These are phyloP conservation scores for Ellobium chinense DNA, from an alignment of 2,888 invertebrate species.

Conservation along the genomic window DNA sequence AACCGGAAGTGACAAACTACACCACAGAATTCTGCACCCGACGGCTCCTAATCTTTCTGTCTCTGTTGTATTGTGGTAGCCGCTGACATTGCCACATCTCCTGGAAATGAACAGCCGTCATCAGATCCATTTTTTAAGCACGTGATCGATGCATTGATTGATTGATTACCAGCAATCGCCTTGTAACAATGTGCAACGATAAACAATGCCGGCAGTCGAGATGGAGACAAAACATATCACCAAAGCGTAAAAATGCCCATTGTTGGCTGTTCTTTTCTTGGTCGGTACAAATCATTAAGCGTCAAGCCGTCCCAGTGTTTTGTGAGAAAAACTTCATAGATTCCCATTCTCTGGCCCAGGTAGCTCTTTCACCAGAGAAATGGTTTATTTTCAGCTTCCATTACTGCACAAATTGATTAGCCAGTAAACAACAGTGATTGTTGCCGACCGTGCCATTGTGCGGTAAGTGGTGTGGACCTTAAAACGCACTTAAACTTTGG, in stretches of 20 bases:
- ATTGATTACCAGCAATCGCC: not conserved
- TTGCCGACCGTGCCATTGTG: not conserved
- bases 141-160: not conserved
- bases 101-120: too few species aligned
- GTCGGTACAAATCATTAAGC: not conserved
- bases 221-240: not conserved
- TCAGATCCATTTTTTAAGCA: too few species aligned
- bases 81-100: too few species aligned
- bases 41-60: too few species aligned
- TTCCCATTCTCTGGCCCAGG: not conserved
- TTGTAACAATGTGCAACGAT: not conserved
- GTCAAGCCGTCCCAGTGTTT: not conserved
- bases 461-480: not conserved
- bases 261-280: not conserved
- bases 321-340: not conserved
- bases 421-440: not conserved
- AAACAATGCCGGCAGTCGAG: not conserved
- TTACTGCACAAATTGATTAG: constrained; percentile 3
- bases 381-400: not conserved
- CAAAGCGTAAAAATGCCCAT: not conserved
- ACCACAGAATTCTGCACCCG: too few species aligned
- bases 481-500: constrained; percentile 9
- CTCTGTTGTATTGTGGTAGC: too few species aligned
- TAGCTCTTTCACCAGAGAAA: not conserved
- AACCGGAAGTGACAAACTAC: too few species aligned